These are phyloP conservation scores for Gastrophysa polygoni DNA, from an alignment of 2,888 invertebrate genomes.

Conservation along the genomic window DNA sequence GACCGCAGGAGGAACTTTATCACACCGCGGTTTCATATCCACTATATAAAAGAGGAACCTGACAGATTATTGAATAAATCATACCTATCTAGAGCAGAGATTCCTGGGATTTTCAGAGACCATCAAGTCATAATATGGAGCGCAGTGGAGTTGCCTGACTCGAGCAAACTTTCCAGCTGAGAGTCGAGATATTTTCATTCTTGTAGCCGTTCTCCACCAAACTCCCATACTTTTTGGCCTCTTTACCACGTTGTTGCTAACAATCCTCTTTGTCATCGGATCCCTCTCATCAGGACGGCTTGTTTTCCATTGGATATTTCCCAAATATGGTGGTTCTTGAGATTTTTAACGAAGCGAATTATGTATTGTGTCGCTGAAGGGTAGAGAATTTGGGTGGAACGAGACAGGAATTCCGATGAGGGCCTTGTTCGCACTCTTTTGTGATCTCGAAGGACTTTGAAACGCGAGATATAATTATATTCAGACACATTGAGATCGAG, in stretches of 20 bases:
- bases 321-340: conserved; percentile 15
- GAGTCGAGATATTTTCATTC: conserved; percentile 19
- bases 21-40: neutral
- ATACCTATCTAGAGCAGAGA: neutral
- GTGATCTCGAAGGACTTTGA: too few relatives aligned
- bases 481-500: too few relatives aligned
- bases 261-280: conserved; percentile 44
- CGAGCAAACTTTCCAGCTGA: conserved; percentile 21
- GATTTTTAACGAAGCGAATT: conserved; percentile 16
- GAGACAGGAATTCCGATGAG: neutral
- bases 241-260: conserved; percentile 44
- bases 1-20: too few relatives aligned
- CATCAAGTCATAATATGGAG: conserved; percentile 48
- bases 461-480: too few relatives aligned
- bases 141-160: conserved; percentile 45
- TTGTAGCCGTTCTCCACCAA: conserved; percentile 20
- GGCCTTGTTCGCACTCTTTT: too few relatives aligned
- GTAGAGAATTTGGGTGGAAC: neutral
- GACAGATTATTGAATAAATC: neutral
- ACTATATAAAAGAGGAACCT: neutral
- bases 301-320: conserved; percentile 30
- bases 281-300: conserved; percentile 40
- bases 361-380: conserved; percentile 5
- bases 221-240: conserved; percentile 40
- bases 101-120: conserved; percentile 29